These are phyloP conservation scores for Ascaphus truei DNA, from an alignment of 2,113 vertebrate genomes.

Conservation along the genomic window DNA sequence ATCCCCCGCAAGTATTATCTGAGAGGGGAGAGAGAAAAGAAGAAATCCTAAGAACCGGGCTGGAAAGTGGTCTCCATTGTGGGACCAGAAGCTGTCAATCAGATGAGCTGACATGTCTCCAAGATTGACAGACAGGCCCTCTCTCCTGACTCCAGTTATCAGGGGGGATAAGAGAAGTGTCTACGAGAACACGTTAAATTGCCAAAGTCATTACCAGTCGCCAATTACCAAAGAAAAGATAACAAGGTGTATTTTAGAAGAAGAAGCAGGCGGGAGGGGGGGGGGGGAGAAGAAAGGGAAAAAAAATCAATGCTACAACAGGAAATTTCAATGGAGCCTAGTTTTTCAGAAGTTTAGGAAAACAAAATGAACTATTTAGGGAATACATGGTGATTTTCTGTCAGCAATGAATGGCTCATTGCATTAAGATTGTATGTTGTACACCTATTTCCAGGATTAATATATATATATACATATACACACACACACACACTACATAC, in stretches of 20 bases:
- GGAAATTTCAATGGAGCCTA: conserved; percentile 68
- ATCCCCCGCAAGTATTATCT: conserved; percentile 68
- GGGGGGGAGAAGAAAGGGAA: conserved; percentile 11
- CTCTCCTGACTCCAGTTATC: conserved; percentile 79
- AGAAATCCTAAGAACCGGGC: conserved; percentile 45
- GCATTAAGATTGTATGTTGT: background rate
- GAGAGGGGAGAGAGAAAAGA: conserved; percentile 57
- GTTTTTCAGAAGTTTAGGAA: conserved; percentile 74
- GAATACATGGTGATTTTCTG: conserved; percentile 62
- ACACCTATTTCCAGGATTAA: background rate
- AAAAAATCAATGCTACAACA: conserved; percentile 79
- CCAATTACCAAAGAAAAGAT: conserved; percentile 92
- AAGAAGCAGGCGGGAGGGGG: conserved; percentile 2
- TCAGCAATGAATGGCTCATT: conserved; percentile 3
- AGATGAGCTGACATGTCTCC: conserved; percentile 74
- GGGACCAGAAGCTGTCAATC: conserved; percentile 86
- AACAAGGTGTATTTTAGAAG: conserved; percentile 79
- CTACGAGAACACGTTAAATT: conserved; percentile 81
- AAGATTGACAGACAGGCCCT: conserved; percentile 74
- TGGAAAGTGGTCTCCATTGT: conserved; percentile 74
- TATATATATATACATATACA: background rate
- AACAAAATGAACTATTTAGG: conserved; percentile 77
- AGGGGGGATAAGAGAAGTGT: conserved; percentile 77
- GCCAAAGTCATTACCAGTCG: conserved; percentile 91
- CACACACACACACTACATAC: background rate